Evolutionary conservation across 1,140 invertebrate species (phyloP).

Genomic region (Berghia stephanieae): DNA sequence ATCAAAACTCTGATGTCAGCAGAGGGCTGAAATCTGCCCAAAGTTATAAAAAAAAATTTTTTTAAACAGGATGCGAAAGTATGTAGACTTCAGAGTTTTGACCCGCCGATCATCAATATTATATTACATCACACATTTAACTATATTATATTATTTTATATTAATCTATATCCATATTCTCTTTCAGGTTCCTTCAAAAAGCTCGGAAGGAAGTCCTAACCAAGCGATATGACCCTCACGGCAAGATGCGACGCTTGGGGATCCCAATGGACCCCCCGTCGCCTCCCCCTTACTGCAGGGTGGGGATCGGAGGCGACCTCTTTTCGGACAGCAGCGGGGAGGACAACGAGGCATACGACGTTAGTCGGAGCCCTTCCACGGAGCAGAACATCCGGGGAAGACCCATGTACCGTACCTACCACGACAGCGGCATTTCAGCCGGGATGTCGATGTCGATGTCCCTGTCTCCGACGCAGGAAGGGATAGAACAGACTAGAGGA

Average conservation of each 20-base stretch:
- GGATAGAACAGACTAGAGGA: neutral
- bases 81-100: too few species aligned
- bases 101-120: too few species aligned
- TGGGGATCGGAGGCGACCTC: conserved; percentile 3
- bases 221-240: conserved; percentile 53
- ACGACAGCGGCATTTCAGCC: conserved; percentile 53
- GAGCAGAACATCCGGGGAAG: conserved; percentile 28
- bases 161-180: neutral
- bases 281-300: conserved; percentile 32
- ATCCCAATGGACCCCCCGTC: conserved; percentile 39
- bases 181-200: conserved; percentile 27
- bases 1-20: too few species aligned
- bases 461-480: neutral
- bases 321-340: conserved; percentile 30
- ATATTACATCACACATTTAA: too few species aligned
- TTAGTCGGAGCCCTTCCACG: conserved; percentile 41
- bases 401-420: conserved; percentile 42
- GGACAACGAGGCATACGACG: conserved; percentile 45
- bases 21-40: too few species aligned
- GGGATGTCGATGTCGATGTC: conserved; percentile 41
- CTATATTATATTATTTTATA: neutral
- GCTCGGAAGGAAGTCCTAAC: conserved; percentile 45
- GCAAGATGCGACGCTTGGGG: conserved; percentile 37
- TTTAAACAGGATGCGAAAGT: too few species aligned
- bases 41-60: too few species aligned